phyloP scores from a whole-genome alignment of 1,140 invertebrate species.

The Temnothorax nylanderi region DNA sequence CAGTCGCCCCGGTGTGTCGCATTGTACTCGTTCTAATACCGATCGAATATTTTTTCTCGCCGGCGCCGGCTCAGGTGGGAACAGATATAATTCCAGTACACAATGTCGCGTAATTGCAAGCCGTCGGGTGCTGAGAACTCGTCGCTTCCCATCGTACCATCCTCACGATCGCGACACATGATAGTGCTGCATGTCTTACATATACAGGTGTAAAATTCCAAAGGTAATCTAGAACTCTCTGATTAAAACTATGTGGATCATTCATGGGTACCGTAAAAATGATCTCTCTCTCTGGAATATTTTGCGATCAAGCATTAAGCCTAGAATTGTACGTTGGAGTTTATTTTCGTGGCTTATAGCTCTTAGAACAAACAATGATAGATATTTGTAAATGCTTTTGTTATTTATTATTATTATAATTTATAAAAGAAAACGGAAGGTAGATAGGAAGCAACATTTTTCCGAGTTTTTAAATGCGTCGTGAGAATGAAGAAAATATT shows the following conservation, averaged over 20 bases:
- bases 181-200: neutral
- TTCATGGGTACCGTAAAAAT: neutral
- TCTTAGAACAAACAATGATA: neutral
- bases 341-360: neutral
- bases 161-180: slow-evolving; percentile 23
- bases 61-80: slow-evolving; percentile 22
- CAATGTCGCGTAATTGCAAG: slow-evolving; percentile 56
- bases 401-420: neutral
- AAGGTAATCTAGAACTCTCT: neutral
- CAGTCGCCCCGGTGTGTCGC: neutral
- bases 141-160: slow-evolving; percentile 33
- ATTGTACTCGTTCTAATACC: slow-evolving; percentile 56
- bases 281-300: neutral
- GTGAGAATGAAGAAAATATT: neutral
- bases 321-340: neutral
- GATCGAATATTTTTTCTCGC: slow-evolving; percentile 45
- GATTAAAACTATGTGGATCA: neutral
- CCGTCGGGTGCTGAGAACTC: slow-evolving; percentile 40
- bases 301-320: neutral
- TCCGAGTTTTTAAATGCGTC: neutral
- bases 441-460: neutral
- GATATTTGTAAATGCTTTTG: neutral
- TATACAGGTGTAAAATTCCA: neutral
- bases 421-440: neutral
- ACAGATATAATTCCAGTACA: slow-evolving; percentile 41